phyloP scores from a whole-genome alignment of 2,797 vertebrate genomes.

The Pseudochirops cupreus region DNA sequence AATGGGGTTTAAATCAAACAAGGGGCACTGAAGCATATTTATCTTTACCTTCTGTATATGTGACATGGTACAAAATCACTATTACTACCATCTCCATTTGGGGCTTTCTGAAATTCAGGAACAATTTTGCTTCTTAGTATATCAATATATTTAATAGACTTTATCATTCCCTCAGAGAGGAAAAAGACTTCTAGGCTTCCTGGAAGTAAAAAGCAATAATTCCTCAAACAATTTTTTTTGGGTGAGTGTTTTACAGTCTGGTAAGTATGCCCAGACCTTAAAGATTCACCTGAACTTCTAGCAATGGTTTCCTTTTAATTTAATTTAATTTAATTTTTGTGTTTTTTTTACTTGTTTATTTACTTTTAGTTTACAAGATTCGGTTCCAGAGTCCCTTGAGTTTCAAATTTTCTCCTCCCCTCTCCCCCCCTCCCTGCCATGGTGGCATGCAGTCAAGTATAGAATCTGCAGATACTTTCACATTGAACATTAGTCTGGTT shows the following conservation, averaged over 20 bases:
- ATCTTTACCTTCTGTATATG: not conserved
- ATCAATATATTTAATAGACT: not conserved
- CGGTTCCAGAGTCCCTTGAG: too few relatives aligned
- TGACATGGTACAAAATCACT: not conserved
- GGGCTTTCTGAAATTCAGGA: not conserved
- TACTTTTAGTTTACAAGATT: too few relatives aligned
- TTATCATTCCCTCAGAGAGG: not conserved
- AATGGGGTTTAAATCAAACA: not conserved
- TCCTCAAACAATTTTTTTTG: not conserved
- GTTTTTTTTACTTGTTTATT: too few relatives aligned
- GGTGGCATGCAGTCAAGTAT: too few relatives aligned
- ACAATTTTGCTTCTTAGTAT: not conserved
- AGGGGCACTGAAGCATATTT: not conserved
- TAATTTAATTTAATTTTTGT: too few relatives aligned
- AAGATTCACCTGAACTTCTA: not conserved
- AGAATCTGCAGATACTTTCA: too few relatives aligned
- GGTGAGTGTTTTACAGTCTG: not conserved
- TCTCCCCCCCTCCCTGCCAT: too few relatives aligned
- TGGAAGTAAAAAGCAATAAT: not conserved
- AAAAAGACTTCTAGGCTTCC: not conserved
- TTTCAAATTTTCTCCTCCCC: too few relatives aligned
- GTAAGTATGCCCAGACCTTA: not conserved
- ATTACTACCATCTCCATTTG: not conserved
- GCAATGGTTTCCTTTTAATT: not conserved
- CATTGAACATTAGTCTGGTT: too few relatives aligned